phyloP scores from a whole-genome alignment of 2,888 invertebrate species.

The Mylabris sibirica region DNA sequence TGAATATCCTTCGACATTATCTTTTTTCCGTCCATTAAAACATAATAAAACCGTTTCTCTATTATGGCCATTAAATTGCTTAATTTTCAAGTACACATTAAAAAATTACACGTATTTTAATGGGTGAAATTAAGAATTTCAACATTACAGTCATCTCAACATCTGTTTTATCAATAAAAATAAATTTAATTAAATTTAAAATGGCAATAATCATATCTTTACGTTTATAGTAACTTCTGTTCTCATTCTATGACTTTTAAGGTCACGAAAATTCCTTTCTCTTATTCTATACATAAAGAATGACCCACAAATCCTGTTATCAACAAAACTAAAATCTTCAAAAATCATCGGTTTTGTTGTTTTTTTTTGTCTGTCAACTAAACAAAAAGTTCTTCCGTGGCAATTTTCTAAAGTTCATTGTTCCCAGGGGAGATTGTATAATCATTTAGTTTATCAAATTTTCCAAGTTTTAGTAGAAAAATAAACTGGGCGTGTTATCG shows the following conservation, averaged over 20 bases:
- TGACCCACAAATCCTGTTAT: background rate
- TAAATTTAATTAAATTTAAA: constrained; percentile 6
- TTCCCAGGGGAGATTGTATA: background rate
- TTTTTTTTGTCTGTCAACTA: background rate
- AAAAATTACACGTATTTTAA: constrained; percentile 2
- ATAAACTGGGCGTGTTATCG: background rate
- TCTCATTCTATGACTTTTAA: background rate
- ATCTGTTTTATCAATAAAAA: constrained; percentile 9
- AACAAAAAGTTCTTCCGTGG: background rate
- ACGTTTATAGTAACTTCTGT: background rate
- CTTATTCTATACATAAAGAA: background rate
- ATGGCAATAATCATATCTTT: background rate
- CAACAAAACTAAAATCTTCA: background rate
- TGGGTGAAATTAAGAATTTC: background rate
- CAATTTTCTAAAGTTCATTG: background rate
- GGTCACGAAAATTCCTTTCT: background rate
- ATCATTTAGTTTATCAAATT: background rate
- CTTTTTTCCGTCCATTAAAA: constrained; percentile 2
- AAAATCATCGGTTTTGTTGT: background rate
- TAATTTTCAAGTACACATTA: background rate
- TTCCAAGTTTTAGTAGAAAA: background rate
- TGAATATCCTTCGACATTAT: constrained; percentile 36
- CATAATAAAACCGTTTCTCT: constrained; percentile 10
- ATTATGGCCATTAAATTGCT: constrained; percentile 5
- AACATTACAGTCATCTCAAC: background rate